These are phyloP conservation scores for Tortrix viridana DNA, from an alignment of 2,888 invertebrate species.

Conservation along the genomic window DNA sequence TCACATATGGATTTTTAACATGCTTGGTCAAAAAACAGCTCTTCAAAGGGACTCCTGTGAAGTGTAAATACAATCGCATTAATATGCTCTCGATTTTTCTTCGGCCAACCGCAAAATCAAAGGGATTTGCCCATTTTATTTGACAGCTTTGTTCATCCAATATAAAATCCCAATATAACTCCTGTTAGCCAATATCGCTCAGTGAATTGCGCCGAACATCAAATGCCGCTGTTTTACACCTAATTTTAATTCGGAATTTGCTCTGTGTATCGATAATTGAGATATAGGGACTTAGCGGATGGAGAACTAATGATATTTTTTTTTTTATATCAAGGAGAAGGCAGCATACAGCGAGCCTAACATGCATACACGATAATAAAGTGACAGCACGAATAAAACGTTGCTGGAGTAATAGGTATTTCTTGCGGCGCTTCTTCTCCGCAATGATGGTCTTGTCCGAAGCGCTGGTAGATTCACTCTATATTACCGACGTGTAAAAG, in stretches of 20 bases:
- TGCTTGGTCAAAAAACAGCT: neutral
- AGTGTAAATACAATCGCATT: neutral
- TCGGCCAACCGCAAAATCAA: neutral
- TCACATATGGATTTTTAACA: neutral
- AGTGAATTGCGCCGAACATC: constrained; percentile 14
- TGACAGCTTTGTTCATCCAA: neutral
- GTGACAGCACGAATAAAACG: no score
- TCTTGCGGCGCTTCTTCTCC: no score
- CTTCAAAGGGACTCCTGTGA: neutral
- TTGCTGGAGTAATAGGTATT: no score
- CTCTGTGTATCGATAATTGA: constrained; percentile 17
- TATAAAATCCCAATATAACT: constrained; percentile 10
- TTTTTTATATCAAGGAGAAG: no score
- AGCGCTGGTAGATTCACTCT: no score
- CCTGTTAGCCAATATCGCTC: constrained; percentile 6
- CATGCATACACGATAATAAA: no score
- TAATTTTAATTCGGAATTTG: constrained; percentile 16
- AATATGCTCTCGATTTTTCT: neutral
- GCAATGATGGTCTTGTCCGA: no score
- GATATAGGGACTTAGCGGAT: constrained; percentile 8
- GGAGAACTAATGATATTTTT: neutral
- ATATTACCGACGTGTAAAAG: no score
- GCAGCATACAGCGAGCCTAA: no score
- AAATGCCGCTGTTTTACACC: constrained; percentile 19
- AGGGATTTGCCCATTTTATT: neutral